Evolutionary conservation across 2,113 vertebrate species (phyloP), one percentile per base, ranked within the genome.

Genomic region (Boleophthalmus pectinirostris): DNA sequence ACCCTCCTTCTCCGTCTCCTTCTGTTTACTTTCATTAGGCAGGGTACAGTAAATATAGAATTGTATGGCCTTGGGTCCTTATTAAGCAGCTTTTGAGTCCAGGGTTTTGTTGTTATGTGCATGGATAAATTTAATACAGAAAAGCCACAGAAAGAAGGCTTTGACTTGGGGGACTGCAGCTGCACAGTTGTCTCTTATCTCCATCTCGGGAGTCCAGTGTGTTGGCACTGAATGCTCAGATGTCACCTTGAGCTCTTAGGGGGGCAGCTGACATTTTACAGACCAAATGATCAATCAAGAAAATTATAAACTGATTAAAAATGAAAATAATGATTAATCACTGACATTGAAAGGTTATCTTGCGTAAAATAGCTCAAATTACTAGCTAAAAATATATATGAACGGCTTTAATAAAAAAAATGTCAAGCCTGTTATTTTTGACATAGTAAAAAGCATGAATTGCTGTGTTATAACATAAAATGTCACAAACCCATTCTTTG

Each of bases 21-120:
- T 66, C 69, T 75, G 51, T 73, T 72, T 61, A 57, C 56, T 0
- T 66, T 71, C 63, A 47, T 20, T 51, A 68, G 77, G 33, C 73
- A 43, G 70, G 67, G 78, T 81, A 64, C 33, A 64, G 33, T 43
- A 82, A 77, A 81, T 76, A 86, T 75, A 77, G 73, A 81, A 60
- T 68, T 54, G 68, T 82, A 60, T 38, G 68, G 69, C 60, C 66
- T 18, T 10, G 21, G 53, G 73, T 35, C 38, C 60, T 68, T 49
- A 69, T 69, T 29, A 3, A 64, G 64, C 65, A 61, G 69, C 24
- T 56, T n/a, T 63, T 33, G 16, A 35, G 4, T 60, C 57, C 21
- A 24, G 23, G 56, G 1, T 58, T 61, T 61, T 33, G 58, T 61
- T 61, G 24, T 33, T 18, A 33, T 29, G 58, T 33, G 24, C 58